Percentiles rank a stretch among this genome's conserved stretches.
phyloP scores from a whole-genome alignment of 2,888 invertebrate species.

The Leistus spinibarbis region DNA sequence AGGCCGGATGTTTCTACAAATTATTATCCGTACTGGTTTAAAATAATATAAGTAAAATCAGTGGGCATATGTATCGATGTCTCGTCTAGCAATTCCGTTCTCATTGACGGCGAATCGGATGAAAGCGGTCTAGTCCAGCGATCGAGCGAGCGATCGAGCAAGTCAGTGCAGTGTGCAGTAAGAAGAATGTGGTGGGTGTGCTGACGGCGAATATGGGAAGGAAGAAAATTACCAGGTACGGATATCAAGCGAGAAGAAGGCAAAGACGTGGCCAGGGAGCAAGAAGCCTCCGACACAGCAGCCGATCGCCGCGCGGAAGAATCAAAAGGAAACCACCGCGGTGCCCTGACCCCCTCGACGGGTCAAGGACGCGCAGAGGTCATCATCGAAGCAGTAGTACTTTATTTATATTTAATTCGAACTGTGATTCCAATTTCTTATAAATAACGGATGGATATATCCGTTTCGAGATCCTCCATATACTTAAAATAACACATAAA shows the following conservation, averaged over 20 bases:
- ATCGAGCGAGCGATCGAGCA: too few species aligned
- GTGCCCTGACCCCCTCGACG: neutral
- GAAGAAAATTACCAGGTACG: constrained; percentile 36
- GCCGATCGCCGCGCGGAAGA: neutral
- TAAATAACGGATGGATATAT: too few species aligned
- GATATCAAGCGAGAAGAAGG: constrained; percentile 17
- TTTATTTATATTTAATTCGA: neutral
- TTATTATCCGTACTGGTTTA: too few species aligned
- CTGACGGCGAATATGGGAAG: constrained; percentile 38
- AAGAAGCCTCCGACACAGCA: neutral
- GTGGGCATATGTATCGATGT: too few species aligned
- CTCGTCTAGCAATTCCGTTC: neutral
- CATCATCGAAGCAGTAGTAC: neutral
- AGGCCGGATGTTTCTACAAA: too few species aligned
- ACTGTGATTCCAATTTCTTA: neutral
- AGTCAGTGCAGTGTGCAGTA: neutral
- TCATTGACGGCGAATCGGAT: neutral
- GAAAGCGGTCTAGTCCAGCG: too few species aligned
- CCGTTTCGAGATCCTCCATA: too few species aligned
- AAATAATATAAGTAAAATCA: too few species aligned
- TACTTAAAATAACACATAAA: too few species aligned
- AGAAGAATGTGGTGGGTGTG: constrained; percentile 36
- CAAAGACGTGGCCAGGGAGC: neutral
- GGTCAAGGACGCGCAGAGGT: neutral
- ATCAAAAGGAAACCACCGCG: neutral